Evolutionary conservation across 2,113 vertebrate genomes (phyloP), one percentile per base, ranked within the genome.

Genomic region (Mobula birostris): DNA sequence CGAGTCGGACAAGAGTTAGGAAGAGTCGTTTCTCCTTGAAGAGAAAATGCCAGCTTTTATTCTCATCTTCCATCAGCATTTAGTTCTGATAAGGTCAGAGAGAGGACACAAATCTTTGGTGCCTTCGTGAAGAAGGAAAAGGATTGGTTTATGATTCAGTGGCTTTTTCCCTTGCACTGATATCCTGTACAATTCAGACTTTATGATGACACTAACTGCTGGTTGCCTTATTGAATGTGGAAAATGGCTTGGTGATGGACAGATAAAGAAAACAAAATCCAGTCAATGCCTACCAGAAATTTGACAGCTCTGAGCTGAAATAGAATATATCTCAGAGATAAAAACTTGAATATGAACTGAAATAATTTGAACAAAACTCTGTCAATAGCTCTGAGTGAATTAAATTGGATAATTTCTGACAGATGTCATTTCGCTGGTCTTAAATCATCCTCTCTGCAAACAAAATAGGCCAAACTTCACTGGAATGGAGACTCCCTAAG

Each of bases 31-130:
- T 12, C 83, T 63, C 27, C 1, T 87, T 87, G 83, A 56, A 87
- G 56, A n/a, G 48, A 87, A 87, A 87, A 87, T 87, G 83, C 61
- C 83, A 87, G 24, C 58, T 87, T 63, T 61, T 48, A 61, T 87
- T 87, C 58, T 27, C 11, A 19, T 40, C 27, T 56, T 61, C 12
- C 27, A 56, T 63, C 56, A 61, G 11, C 5, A 27, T 61, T 87
- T 87, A 87, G 29, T 56, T 87, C 83, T 61, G 83, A 87, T n/a
- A 7, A n/a, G 27, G 24, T n/a, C 83, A 29, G 19, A 12, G 27
- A n/a, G 56, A 29, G 83, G 29, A 61, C 61, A 24, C 56, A 29
- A 24, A 61, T 12, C 29, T 29, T 61, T 87, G 9, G 14, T 58
- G 27, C 24, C 29, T 29, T 87, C 56, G 11, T 29, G 27, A 87